Percentiles rank a stretch among this genome's conserved stretches.
Evolutionary conservation across 1,140 invertebrate genomes (phyloP).

Genomic region (Diachasmimorpha longicaudata): DNA sequence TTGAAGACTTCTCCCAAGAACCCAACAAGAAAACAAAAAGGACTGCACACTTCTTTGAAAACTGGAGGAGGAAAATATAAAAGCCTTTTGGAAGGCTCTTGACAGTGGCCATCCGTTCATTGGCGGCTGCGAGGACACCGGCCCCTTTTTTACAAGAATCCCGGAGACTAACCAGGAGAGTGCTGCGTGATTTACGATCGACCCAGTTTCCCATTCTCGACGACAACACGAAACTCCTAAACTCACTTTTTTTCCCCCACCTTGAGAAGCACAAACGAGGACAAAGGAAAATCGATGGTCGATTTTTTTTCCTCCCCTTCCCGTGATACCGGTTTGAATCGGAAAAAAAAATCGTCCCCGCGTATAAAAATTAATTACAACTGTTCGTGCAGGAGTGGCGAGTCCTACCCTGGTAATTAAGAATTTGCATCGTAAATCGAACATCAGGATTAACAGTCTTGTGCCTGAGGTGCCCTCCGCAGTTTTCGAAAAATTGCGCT

Average conservation of each 20-base stretch:
- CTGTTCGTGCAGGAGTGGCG: conserved; percentile 20
- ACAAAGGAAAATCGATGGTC: not conserved
- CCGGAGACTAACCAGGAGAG: conserved; percentile 31
- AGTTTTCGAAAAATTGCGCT: conserved; percentile 12
- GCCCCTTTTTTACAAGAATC: conserved; percentile 5
- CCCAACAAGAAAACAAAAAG: not conserved
- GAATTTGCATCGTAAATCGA: conserved; percentile 45
- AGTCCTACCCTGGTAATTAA: conserved; percentile 38
- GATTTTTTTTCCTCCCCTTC: not conserved
- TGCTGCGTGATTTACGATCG: conserved; percentile 30
- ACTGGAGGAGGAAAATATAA: not conserved
- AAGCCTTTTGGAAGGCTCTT: conserved; percentile 11
- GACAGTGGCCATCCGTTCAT: conserved; percentile 22
- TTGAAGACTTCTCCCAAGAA: not conserved
- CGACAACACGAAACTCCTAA: not conserved
- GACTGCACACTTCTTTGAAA: no score
- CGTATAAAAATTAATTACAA: conserved; percentile 42
- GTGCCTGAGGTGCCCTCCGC: not conserved
- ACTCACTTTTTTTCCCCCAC: not conserved
- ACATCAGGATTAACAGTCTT: conserved; percentile 39
- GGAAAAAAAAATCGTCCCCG: conserved; percentile 29
- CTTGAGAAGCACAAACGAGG: not conserved
- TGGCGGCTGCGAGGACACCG: not conserved
- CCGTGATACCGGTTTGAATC: not conserved
- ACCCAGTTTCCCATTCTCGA: conserved; percentile 24